phyloP scores from a whole-genome alignment of 2,888 invertebrate species.

The Cheilosia scutellata region DNA sequence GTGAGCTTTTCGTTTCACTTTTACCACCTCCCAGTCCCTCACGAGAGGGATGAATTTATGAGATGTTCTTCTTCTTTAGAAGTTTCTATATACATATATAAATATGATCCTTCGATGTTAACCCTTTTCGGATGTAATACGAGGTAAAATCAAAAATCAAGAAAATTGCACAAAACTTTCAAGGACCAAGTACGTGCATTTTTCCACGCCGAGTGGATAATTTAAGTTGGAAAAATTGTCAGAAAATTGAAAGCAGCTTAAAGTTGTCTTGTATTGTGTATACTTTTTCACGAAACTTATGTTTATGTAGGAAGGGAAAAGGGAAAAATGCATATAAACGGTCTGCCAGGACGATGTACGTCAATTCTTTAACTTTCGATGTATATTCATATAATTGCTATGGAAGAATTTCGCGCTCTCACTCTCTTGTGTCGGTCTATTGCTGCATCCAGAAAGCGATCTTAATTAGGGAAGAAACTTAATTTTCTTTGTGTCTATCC shows the following conservation, averaged over 20 bases:
- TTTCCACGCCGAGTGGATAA: slow-evolving; percentile 28
- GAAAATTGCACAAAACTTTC: slow-evolving; percentile 21
- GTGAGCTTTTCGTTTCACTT: slow-evolving; percentile 4
- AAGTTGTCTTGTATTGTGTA: slow-evolving; percentile 22
- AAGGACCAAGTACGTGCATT: slow-evolving; percentile 37
- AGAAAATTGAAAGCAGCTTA: slow-evolving; percentile 67
- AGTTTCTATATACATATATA: not conserved
- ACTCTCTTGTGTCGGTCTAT: slow-evolving; percentile 40
- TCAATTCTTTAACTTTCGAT: slow-evolving; percentile 58
- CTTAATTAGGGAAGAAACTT: slow-evolving; percentile 73
- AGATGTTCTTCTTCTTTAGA: not conserved
- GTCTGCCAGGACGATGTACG: slow-evolving; percentile 27
- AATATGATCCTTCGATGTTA: slow-evolving; percentile 6
- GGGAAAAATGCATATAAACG: slow-evolving; percentile 33
- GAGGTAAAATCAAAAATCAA: slow-evolving; percentile 60
- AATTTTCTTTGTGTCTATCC: slow-evolving; percentile 74
- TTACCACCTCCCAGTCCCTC: not conserved
- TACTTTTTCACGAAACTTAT: slow-evolving; percentile 44
- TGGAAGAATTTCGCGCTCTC: not conserved
- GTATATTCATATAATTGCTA: slow-evolving; percentile 29
- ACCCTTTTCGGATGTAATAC: slow-evolving; percentile 34
- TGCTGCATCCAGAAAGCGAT: slow-evolving; percentile 41
- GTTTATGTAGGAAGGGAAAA: slow-evolving; percentile 36
- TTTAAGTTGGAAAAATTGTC: slow-evolving; percentile 22
- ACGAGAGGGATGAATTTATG: slow-evolving; percentile 22